Evolutionary conservation across 2,113 vertebrate species (phyloP), one percentile per base, ranked within the genome.

Genomic region (Egretta garzetta): DNA sequence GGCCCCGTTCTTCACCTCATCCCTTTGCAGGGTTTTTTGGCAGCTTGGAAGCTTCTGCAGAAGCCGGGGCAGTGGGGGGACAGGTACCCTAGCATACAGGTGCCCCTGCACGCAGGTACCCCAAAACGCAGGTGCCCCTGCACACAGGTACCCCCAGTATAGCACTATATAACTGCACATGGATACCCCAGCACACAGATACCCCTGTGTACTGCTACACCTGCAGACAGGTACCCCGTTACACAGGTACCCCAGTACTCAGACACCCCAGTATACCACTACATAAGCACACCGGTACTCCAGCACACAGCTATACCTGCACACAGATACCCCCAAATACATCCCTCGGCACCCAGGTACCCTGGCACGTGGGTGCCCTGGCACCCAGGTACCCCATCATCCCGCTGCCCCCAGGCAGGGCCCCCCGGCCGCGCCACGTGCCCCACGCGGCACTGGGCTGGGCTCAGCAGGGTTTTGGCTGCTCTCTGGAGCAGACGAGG

Each of bases 401-500:
- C 15, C 50, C 2, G 1, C 37, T 3, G 7, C 5, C 30, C 45
- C 49, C 0, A 0, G 35, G 28, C 24, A 62, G 71, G 19, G 4
- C 6, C 14, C 55, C 59, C 9, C 10, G 3, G 21, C 52, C 2
- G 1, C 32, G 32, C 76, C 52, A 12, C 1, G 3, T 11, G 22
- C 49, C 60, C 75, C 18, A 5, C 1, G 2, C 2, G 2, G 18
- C 55, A 8, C 37, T 0, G 1, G 20, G 2, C 9, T 33, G 74
- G 49, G 39, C 68, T 77, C 63, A 7, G 3, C 0, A 1, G 30
- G 18, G 9, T 2, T 41, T 80, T 23, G 64, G 12, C 58, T 7
- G 1, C 15, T 74, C 47, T 80, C 45, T 0, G 0, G 28, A 35
- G 64, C 60, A 59, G 41, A 35, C 1, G 17, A 88, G 58, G 33